Conservation (phyloP, 2,113 vertebrate genomes). For the Sterrhoptilus dennistouni region DNA sequence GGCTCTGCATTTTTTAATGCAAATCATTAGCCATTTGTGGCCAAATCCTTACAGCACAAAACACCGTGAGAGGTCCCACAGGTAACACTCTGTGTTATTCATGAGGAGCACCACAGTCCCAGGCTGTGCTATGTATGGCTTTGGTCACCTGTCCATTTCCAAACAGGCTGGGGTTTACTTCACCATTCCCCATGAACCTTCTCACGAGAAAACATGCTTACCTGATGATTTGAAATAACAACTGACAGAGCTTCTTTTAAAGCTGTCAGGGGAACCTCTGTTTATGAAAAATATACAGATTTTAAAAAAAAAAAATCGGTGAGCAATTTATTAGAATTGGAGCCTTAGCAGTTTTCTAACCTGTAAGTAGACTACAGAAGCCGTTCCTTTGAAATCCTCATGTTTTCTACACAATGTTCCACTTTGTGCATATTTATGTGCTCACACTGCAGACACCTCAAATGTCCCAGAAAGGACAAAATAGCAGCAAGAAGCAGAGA, state of each 20-base stretch:
- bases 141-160: not conserved
- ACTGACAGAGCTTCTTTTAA: not conserved
- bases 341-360: not conserved
- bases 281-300: not conserved
- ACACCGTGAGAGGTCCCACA: not conserved
- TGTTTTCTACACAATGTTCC: not conserved
- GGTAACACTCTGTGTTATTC: accelerated
- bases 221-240: not conserved
- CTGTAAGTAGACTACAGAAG: not conserved
- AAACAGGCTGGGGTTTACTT: not conserved
- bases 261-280: not conserved
- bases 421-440: not conserved
- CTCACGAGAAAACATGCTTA: not conserved
- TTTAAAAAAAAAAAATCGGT: not conserved
- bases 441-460: not conserved
- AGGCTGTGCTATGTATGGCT: accelerated
- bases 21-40: not conserved
- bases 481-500: not conserved
- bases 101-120: not conserved
- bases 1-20: not conserved
- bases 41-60: not conserved
- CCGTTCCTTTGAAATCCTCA: not conserved
- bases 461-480: not conserved
- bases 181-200: not conserved
- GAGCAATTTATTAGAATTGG: not conserved